Base-by-base conservation (phyloP, 1,140 invertebrate species). In the Diachasma alloeum region DNA sequence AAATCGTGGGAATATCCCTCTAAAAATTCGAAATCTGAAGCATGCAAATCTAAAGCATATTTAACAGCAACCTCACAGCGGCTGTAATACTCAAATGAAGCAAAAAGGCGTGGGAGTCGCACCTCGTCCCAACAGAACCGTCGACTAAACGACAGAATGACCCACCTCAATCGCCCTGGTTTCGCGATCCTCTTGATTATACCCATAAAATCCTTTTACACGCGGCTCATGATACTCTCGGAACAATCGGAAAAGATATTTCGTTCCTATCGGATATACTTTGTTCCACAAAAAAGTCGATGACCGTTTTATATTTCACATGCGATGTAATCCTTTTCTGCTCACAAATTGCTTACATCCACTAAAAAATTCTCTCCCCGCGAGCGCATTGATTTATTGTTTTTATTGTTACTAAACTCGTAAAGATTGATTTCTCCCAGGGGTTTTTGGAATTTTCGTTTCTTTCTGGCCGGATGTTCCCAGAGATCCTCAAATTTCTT, bases 191-290 rank as follows among this genome's bases (percentile, higher is more conserved):
- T 67, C 73, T 75, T 63, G 73, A 75, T 75, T 75, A 68, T 75
- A 68, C 39, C n/a, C 44, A 68, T 75, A 75, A 75, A 75, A 75
- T 48, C 39, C 72, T 75, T 74, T 75, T 75, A 68, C 63, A 75
- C 73, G 36, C 36, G 66, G 46, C 46, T 75, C 63, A 66, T 68
- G 73, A 75, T 75, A 13, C 59, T 63, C 63, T 69, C 42, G 66
- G 37, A 17, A 24, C 37, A 63, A 74, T 74, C 37, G 53, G 24
- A 39, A 69, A 17, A n/a, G 42, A 75, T 31, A 74, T 53, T 73
- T 19, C 37, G 48, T 53, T 19, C 31, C 48, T 19, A 53, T 53
- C 48, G 48, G 48, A 63, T 31, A 63, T 31, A 63, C 59, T 63
- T 31, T 63, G 59, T 63, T 15, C 19, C 11, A 63, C 59, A 63